Base-by-base conservation (phyloP, 2,888 invertebrate species). In the Scrobipalpa costella region DNA sequence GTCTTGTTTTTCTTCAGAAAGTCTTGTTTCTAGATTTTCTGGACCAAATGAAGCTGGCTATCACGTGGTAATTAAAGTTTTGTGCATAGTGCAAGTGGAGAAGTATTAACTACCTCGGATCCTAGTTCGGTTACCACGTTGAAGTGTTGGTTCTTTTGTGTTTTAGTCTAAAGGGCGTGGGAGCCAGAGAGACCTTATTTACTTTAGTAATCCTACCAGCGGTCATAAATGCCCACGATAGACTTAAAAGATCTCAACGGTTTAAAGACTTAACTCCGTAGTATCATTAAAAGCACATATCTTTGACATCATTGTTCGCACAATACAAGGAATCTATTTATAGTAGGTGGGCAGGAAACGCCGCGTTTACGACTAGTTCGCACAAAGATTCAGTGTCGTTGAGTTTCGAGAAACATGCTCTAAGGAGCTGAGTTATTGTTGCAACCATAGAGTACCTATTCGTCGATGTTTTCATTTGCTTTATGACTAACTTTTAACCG, bases 311-410 rank as follows among this genome's bases (percentile, higher is more conserved):
- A 55, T 55, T 55, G 55, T 55, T 34, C 33, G 55, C 15, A 5
- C 21, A 55, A 34, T 55, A 55, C 55, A 55, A 55, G 55, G 34
- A 55, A 34, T 55, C 38, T 57, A 57, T 57, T 57, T 38, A 38
- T 57, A 38, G 57, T 36, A 36, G 34, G 13, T 38, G 38, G 57
- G 57, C 57, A 57, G 57, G 57, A 57, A 57, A 57, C 38, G 52
- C 52, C 33, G 19, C 11, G 38, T 57, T 57, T 57, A 57, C 38
- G 57, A 38, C 57, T 57, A 19, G 15, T 38, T 36, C 38, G 38
- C 38, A 57, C 57, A 57, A 57, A 57, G 57, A 55, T 55, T 55
- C 34, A 55, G 55, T 55, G 55, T 55, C 27, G 27, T 49, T 34
- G 55, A 19, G 38, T 57, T 57, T 15, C 38, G 19, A 57, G 57